phyloP scores from a whole-genome alignment of 2,113 vertebrate species.

The Elachura formosa region DNA sequence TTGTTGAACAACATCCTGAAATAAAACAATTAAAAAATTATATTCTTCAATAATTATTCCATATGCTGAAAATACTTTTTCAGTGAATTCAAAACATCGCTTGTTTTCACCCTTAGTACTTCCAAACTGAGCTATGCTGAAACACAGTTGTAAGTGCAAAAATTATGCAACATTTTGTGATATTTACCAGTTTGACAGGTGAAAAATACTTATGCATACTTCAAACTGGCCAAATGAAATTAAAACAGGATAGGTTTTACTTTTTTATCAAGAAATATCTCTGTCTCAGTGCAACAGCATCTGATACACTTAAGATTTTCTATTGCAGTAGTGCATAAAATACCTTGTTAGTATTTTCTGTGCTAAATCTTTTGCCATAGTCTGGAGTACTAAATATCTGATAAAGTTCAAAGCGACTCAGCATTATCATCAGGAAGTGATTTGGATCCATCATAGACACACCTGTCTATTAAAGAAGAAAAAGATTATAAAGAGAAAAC shows the following conservation, averaged over 20 bases:
- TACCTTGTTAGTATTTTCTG: constrained; percentile 90
- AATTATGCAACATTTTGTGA: not conserved
- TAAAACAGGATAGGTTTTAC: not conserved
- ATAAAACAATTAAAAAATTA: not conserved
- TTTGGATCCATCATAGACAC: constrained; percentile 99
- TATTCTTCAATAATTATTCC: not conserved
- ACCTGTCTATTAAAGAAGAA: constrained; percentile 79
- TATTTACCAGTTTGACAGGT: not conserved
- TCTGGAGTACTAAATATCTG: constrained; percentile 92
- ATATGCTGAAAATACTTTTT: not conserved
- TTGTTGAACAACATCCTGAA: constrained; percentile 91
- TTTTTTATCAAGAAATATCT: not conserved
- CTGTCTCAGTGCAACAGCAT: not conserved
- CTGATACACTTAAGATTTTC: not conserved
- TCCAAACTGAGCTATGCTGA: not conserved
- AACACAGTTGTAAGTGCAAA: not conserved
- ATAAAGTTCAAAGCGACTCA: constrained; percentile 94
- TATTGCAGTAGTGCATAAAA: not conserved
- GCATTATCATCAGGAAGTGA: constrained; percentile 95
- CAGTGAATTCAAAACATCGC: not conserved
- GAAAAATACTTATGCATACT: not conserved
- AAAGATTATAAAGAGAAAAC: not conserved
- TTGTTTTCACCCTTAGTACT: not conserved
- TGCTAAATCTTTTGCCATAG: constrained; percentile 85
- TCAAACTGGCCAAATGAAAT: not conserved